Percentiles rank a stretch among this genome's conserved stretches.
Evolutionary conservation across 2,113 vertebrate genomes (phyloP).

Genomic region (Apus apus): DNA sequence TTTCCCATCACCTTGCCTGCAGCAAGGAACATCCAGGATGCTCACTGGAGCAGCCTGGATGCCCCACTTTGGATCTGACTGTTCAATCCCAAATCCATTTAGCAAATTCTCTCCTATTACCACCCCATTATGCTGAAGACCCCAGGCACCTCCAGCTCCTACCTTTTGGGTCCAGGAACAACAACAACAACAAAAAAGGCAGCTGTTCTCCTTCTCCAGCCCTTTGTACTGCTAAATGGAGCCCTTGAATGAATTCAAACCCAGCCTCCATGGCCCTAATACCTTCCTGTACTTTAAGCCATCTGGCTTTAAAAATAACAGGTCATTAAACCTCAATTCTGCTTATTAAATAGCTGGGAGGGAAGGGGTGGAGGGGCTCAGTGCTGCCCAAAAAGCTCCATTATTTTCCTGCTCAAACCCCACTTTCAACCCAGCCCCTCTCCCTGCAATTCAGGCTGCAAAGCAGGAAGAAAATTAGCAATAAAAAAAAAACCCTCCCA

Average conservation of each 20-base stretch:
- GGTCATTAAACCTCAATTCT: neutral
- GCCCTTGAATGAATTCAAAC: neutral
- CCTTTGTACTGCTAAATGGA: slow-evolving; percentile 15
- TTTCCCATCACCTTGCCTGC: neutral
- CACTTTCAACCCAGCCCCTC: neutral
- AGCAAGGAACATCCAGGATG: no score
- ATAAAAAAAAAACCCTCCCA: neutral
- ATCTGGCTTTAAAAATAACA: slow-evolving; percentile 21
- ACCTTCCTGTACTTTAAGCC: neutral
- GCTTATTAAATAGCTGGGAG: neutral
- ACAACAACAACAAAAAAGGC: neutral
- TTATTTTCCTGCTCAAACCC: neutral
- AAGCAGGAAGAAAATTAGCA: neutral
- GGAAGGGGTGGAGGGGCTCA: neutral
- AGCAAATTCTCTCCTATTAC: slow-evolving; percentile 1
- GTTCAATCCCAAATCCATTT: neutral
- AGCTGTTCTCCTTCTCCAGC: slow-evolving; percentile 6
- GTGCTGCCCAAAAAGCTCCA: neutral
- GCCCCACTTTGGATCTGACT: neutral
- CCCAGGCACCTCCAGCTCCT: neutral
- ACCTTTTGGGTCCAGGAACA: neutral
- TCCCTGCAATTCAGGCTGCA: neutral
- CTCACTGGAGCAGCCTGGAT: neutral
- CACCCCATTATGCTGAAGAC: neutral
- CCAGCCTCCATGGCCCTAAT: neutral